Conservation (phyloP, 2,113 vertebrate species). For the Acanthochromis polyacanthus region DNA sequence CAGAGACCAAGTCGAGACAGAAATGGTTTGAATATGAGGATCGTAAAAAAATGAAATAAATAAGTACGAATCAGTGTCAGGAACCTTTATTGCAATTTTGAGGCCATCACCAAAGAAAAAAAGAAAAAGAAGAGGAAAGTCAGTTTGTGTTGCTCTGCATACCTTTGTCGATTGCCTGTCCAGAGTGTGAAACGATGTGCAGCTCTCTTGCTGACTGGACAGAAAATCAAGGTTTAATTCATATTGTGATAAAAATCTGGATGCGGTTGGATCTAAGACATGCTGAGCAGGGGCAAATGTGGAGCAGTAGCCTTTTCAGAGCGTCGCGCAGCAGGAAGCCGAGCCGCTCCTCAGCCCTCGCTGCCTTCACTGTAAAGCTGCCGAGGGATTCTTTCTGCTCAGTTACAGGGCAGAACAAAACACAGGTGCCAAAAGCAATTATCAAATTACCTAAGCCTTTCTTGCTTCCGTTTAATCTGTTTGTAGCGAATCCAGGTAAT, state of each 20-base stretch:
- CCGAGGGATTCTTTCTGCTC: slow-evolving; percentile 67
- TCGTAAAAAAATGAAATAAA: slow-evolving; percentile 75
- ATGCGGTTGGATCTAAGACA: slow-evolving; percentile 73
- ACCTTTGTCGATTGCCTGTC: slow-evolving; percentile 75
- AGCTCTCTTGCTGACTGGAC: slow-evolving; percentile 82
- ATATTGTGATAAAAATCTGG: slow-evolving; percentile 80
- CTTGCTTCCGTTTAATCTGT: slow-evolving; percentile 77
- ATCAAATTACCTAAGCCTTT: slow-evolving; percentile 80
- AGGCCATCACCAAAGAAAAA: slow-evolving; percentile 66
- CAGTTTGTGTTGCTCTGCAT: slow-evolving; percentile 66
- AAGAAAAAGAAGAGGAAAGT: slow-evolving; percentile 28
- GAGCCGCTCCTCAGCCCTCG: slow-evolving; percentile 42
- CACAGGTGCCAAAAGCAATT: slow-evolving; percentile 78
- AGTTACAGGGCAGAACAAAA: slow-evolving; percentile 68
- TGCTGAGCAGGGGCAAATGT: slow-evolving; percentile 76
- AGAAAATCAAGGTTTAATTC: slow-evolving; percentile 83
- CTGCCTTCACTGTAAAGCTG: slow-evolving; percentile 40
- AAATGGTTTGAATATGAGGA: slow-evolving; percentile 66
- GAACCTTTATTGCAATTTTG: slow-evolving; percentile 76
- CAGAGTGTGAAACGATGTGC: slow-evolving; percentile 63
- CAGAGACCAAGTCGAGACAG: slow-evolving; percentile 81
- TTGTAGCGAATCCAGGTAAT: slow-evolving; percentile 80
- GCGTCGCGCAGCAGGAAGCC: slow-evolving; percentile 50
- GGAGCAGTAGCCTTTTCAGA: slow-evolving; percentile 57
- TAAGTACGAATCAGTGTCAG: slow-evolving; percentile 81